Conservation (phyloP, 2,888 invertebrate genomes). For the Lypha dubia region DNA sequence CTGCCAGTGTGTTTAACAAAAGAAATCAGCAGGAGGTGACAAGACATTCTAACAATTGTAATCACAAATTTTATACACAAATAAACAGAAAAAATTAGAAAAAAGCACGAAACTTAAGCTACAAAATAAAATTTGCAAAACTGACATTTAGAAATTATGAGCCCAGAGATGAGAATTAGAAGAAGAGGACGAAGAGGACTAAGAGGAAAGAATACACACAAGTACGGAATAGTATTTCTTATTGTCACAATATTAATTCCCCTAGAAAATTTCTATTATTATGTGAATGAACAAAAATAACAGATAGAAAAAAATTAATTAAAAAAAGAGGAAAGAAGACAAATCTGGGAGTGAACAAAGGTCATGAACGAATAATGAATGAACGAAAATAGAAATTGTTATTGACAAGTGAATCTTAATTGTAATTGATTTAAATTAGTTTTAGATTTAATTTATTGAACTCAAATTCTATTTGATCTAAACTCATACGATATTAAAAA, state of each 20-base stretch:
- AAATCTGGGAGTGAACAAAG: constrained; percentile 45
- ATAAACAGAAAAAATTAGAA: no score
- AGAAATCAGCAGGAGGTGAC: constrained; percentile 68
- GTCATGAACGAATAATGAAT: constrained; percentile 59
- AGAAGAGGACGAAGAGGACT: no score
- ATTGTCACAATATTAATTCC: constrained; percentile 61
- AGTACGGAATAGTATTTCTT: constrained; percentile 25
- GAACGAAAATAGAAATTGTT: constrained; percentile 56
- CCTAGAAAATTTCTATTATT: constrained; percentile 61
- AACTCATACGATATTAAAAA: not conserved
- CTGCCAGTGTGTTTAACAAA: constrained; percentile 53
- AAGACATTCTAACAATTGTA: constrained; percentile 64
- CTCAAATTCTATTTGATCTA: not conserved
- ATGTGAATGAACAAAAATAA: constrained; percentile 50
- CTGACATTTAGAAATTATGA: constrained; percentile 54
- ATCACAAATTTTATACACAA: constrained; percentile 43
- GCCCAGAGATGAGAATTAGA: not conserved
- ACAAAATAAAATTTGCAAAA: constrained; percentile 50
- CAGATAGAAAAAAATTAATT: constrained; percentile 11
- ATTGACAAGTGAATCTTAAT: constrained; percentile 57
- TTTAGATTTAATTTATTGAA: not conserved
- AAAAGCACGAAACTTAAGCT: constrained; percentile 22
- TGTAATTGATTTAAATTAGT: constrained; percentile 21
- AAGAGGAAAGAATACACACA: not conserved
- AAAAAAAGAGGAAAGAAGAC: constrained; percentile 1